Percentiles rank a stretch among this genome's conserved stretches.
These are phyloP conservation scores for Cydia strobilella DNA, from an alignment of 1,140 invertebrate genomes.

Conservation along the genomic window DNA sequence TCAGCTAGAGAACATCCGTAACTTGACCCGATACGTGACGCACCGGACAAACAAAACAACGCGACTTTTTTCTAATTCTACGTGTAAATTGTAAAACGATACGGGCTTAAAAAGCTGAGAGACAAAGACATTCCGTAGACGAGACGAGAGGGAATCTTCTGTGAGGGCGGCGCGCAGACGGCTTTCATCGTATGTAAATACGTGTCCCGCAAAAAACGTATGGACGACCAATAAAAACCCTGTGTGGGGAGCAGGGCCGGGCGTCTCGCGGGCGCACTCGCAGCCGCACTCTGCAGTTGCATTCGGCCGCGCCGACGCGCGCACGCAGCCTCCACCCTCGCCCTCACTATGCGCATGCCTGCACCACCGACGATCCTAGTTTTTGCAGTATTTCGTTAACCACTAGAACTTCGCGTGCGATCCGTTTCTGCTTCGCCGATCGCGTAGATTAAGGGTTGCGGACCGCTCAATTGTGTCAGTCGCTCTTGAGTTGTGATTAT, in stretches of 20 bases:
- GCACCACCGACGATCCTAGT: slow-evolving; percentile 42
- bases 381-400: slow-evolving; percentile 53
- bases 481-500: slow-evolving; percentile 43
- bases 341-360: slow-evolving; percentile 46
- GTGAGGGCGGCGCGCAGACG: slow-evolving; percentile 64
- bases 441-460: slow-evolving; percentile 47
- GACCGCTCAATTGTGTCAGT: slow-evolving; percentile 35
- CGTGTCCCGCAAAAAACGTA: slow-evolving; percentile 72
- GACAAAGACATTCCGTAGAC: slow-evolving; percentile 68
- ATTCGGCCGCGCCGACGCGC: slow-evolving; percentile 64
- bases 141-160: slow-evolving; percentile 67
- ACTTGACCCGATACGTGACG: slow-evolving; percentile 22
- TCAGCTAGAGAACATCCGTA: slow-evolving; percentile 15
- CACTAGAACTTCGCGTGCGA: slow-evolving; percentile 50
- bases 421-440: slow-evolving; percentile 50
- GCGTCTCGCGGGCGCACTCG: slow-evolving; percentile 67
- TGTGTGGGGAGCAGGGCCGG: slow-evolving; percentile 73
- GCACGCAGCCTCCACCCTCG: slow-evolving; percentile 68
- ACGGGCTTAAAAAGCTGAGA: slow-evolving; percentile 49
- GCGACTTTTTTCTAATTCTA: slow-evolving; percentile 15
- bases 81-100: slow-evolving; percentile 44
- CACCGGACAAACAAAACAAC: neutral
- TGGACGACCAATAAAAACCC: slow-evolving; percentile 78
- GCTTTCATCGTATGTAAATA: slow-evolving; percentile 74
- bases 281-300: slow-evolving; percentile 71